A percentile compares a stretch with the other conserved stretches of the same genome.
Evolutionary conservation across 1,140 invertebrate species (phyloP).

Genomic region (Cotesia vestalis): DNA sequence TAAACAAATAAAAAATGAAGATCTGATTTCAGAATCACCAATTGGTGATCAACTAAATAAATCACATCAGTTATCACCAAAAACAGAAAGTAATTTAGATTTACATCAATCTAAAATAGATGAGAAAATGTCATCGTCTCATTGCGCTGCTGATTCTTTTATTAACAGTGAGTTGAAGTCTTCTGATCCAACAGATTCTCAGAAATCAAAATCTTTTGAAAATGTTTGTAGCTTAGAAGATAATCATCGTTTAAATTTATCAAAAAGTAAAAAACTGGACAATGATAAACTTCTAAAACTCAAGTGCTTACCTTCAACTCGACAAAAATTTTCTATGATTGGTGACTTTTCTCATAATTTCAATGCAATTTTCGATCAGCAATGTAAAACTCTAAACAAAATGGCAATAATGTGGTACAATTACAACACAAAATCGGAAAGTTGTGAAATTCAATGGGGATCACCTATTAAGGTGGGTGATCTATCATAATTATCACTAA

Average conservation of each 20-base stretch:
- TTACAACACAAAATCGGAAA: not conserved
- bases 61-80: too few species aligned
- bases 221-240: not conserved
- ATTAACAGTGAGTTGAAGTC: too few species aligned
- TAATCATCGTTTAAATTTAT: not conserved
- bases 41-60: too few species aligned
- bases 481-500: not conserved
- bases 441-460: conserved; percentile 16
- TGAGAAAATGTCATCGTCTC: too few species aligned
- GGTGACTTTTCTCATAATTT: not conserved
- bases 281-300: not conserved
- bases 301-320: not conserved
- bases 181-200: too few species aligned
- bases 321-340: not conserved
- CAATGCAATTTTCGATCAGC: not conserved
- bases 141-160: too few species aligned
- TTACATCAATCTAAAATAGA: too few species aligned
- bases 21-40: too few species aligned
- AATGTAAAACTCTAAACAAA: not conserved
- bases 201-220: too few species aligned
- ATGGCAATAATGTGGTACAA: not conserved
- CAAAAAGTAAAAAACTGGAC: not conserved
- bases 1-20: too few species aligned
- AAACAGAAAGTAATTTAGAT: too few species aligned
- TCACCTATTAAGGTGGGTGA: conserved; percentile 27